These are phyloP conservation scores for Thymallus thymallus DNA, from an alignment of 2,113 vertebrate genomes.

Conservation along the genomic window DNA sequence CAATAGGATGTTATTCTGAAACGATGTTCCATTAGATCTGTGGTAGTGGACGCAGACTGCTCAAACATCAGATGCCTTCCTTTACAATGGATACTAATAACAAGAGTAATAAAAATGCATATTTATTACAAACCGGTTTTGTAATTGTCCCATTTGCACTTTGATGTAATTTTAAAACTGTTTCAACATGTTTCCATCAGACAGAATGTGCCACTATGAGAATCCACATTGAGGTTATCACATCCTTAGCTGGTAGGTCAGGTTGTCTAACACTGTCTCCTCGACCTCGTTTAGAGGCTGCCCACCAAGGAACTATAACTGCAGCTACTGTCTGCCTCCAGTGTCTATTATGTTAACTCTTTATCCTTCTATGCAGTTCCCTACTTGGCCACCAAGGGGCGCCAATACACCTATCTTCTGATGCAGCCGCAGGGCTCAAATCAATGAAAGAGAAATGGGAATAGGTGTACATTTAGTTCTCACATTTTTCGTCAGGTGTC, in stretches of 20 bases:
- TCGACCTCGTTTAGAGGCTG: too few species aligned
- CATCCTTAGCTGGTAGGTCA: too few species aligned
- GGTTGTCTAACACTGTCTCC: too few species aligned
- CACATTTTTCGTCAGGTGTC: too few species aligned
- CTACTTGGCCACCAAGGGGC: slow-evolving; percentile 27
- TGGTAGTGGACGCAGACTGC: slow-evolving; percentile 27
- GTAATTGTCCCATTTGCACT: slow-evolving; percentile 5
- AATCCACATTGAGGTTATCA: background rate
- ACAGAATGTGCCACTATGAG: background rate
- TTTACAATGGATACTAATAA: slow-evolving; percentile 43
- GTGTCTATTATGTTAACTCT: too few species aligned
- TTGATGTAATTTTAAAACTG: too few species aligned
- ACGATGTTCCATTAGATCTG: slow-evolving; percentile 11
- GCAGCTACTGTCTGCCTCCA: too few species aligned
- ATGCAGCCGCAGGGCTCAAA: too few species aligned
- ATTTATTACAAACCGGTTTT: slow-evolving; percentile 52
- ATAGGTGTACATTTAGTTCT: too few species aligned
- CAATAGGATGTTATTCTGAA: slow-evolving; percentile 32
- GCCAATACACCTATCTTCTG: slow-evolving; percentile 9
- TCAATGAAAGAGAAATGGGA: too few species aligned
- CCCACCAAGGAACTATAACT: too few species aligned
- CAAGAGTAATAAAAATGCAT: slow-evolving; percentile 52
- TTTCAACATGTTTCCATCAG: too few species aligned
- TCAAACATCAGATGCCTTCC: slow-evolving; percentile 46
- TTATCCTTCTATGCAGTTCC: background rate